Base-by-base conservation (phyloP, 2,113 vertebrate genomes). In the Nettapus auritus region DNA sequence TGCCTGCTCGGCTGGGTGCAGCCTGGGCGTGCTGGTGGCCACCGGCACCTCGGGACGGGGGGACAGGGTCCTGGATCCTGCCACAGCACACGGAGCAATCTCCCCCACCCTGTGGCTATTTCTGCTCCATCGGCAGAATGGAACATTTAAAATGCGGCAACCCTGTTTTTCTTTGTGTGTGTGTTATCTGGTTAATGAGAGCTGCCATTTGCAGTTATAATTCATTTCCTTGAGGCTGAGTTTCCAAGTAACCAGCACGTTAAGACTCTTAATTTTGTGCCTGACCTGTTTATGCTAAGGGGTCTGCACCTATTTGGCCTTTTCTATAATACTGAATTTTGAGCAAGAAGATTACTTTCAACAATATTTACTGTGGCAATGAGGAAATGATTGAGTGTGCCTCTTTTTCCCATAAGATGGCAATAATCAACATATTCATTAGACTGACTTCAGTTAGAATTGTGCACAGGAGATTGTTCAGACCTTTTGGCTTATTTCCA, bases 191-290 rank as follows among this genome's bases (percentile, higher is more conserved):
- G 26, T 16, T 5, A 2, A 20, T 5, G 4, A 42, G 60, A 21
- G 13, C 9, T 33, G 1, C 7, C 4, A 20, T 38, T 36, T 15
- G 2, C 21, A 6, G 50, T 25, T 52, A 52, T 12, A 52, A 25
- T 52, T 52, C 23, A 8, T 52, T 23, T 52, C 50, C 50, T 52
- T 26, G 50, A 52, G 50, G 23, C 23, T 6, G 55, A 50, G 23
- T n/a, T 22, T 40, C 67, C 53, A 9, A 5, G 59, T 9, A 11
- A 1, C 11, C 1, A 3, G 2, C 0, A 2, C 2, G 3, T 3
- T 48, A 21, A 13, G 13, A 2, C 64, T 46, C 5, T 1, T 4
- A 3, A n/a, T 7, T 2, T 13, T 44, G 53, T 33, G 46, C 29
- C 50, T 7, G 33, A 20, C 42, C 40, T 8, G 13, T 57, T 44